Base-by-base conservation (phyloP, 2,797 vertebrate genomes). In the Salmo trutta region DNA sequence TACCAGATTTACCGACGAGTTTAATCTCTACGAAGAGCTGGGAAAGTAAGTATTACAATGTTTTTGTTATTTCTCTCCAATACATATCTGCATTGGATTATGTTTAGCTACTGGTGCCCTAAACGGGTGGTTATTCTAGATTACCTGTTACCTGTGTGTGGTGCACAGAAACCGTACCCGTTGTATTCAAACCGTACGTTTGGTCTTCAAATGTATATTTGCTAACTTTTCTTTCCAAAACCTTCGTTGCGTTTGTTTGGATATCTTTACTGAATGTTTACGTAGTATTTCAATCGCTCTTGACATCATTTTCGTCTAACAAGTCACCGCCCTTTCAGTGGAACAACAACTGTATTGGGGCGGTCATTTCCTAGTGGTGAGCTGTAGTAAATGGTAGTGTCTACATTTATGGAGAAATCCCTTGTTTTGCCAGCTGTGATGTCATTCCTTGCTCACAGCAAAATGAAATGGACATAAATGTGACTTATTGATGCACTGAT, bases 21-120 rank as follows among this genome's bases (percentile, higher is more conserved):
- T 97, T 80, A 97, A 98, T 95, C 96, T 99, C 51, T 98, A 97
- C 92, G 97, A 99, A 90, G 97, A 99, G 94, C 96, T 98, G 79
- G 97, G 97, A 12, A 99, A 99, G 97, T 99, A 94, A 96, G 97
- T 91, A 10, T 74, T 53, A 8, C 7, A 54, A 33, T 51, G 56
- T 3, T 54, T 29, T 71, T 21, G 14, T 66, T 56, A 27, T 7
- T 74, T 19, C 3, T 68, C 5, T 19, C 5, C 1, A 21, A 59
- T 10, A 47, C 41, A 47, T 3, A 47, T 47, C 41, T 47, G 41
- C 41, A 47, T 47, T 47, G 41, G 10, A 47, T 64, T 24, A 12
- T 64, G 24, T 24, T 3, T 24, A 24, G 21, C 59, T 24, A 64
- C 41, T 64, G 24, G 2, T 1, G 6, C 19, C 21, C 19, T 56